phyloP scores from a whole-genome alignment of 2,113 vertebrate genomes.

The Chaetodon auriga region DNA sequence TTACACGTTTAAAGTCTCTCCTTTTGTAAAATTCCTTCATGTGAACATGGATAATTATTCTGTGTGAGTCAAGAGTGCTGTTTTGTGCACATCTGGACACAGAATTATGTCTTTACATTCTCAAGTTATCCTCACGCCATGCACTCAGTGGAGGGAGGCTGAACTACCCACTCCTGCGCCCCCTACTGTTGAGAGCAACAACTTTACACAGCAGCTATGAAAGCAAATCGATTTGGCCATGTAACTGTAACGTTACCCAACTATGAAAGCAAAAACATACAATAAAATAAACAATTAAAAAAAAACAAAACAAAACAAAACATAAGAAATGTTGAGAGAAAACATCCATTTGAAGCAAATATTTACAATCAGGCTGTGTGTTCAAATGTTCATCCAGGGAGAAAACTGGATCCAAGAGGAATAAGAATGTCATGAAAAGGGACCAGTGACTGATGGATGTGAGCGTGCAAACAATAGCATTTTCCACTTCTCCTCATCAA shows the following conservation, averaged over 20 bases:
- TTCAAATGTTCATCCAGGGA: slow-evolving; percentile 18
- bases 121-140: slow-evolving; percentile 23
- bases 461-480: slow-evolving; percentile 45
- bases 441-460: slow-evolving; percentile 35
- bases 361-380: slow-evolving; percentile 33
- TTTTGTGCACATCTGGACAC: slow-evolving; percentile 44
- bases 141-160: slow-evolving; percentile 5
- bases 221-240: slow-evolving; percentile 34
- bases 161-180: slow-evolving; percentile 64
- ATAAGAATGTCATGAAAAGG: slow-evolving; percentile 5
- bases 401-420: slow-evolving; percentile 33
- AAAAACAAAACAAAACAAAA: not conserved
- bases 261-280: slow-evolving; percentile 25
- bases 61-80: slow-evolving; percentile 14
- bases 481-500: slow-evolving; percentile 49
- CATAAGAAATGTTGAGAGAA: not conserved
- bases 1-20: slow-evolving; percentile 58
- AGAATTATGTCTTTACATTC: slow-evolving; percentile 35
- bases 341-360: slow-evolving; percentile 29
- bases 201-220: slow-evolving; percentile 35
- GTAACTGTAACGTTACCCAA: slow-evolving; percentile 45
- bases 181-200: slow-evolving; percentile 72
- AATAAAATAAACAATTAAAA: no score
- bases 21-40: slow-evolving; percentile 39
- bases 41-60: slow-evolving; percentile 45